phyloP scores from a whole-genome alignment of 2,888 invertebrate genomes.

The Sesamia inferens region DNA sequence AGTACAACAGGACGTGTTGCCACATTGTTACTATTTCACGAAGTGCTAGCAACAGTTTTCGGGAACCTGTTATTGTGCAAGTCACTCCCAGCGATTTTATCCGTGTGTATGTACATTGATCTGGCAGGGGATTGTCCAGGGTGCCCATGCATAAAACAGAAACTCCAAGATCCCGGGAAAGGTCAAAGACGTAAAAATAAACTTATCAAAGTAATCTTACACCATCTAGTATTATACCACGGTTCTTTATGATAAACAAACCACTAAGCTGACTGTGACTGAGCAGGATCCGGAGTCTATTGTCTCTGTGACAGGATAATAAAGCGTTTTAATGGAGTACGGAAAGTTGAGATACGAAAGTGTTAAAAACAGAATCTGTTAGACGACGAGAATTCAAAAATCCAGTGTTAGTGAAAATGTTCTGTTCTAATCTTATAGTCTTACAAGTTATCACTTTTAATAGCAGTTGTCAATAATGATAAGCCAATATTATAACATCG shows the following conservation, averaged over 20 bases:
- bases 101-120: too few relatives aligned
- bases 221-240: not conserved
- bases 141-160: too few relatives aligned
- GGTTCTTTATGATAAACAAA: not conserved
- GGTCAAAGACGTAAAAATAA: too few relatives aligned
- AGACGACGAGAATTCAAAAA: constrained; percentile 6
- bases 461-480: constrained; percentile 4
- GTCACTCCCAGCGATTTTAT: too few relatives aligned
- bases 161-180: too few relatives aligned
- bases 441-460: constrained; percentile 32
- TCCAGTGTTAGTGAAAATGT: constrained; percentile 8
- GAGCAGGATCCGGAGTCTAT: not conserved
- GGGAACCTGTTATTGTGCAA: too few relatives aligned
- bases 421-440: not conserved
- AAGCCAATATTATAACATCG: not conserved
- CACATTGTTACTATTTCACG: too few relatives aligned
- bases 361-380: not conserved
- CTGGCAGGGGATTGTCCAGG: too few relatives aligned
- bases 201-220: not conserved
- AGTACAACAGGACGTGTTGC: too few relatives aligned
- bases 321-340: not conserved
- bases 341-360: not conserved
- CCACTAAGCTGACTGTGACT: not conserved
- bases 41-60: too few relatives aligned
- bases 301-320: not conserved